Base-by-base conservation (phyloP, 1,140 invertebrate genomes). In the Trypoxylus dichotomus region DNA sequence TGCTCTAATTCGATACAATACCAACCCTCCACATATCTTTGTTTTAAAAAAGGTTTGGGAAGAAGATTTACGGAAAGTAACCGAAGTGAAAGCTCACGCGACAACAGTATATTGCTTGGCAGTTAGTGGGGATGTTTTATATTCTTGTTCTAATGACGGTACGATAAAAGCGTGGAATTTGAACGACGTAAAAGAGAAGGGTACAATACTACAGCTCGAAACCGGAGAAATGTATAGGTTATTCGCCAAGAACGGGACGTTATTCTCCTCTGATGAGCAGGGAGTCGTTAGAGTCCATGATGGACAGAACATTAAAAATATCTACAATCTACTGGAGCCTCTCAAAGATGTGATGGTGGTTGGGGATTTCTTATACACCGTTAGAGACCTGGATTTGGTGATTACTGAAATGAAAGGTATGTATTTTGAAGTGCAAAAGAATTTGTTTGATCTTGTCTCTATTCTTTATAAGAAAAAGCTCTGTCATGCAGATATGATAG, bases 81-180 rank as follows among this genome's bases (percentile, higher is more conserved):
- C 79, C 58, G 84, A 87, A 81, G 83, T 86, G 10, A 83, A 87
- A 80, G 87, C 87, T 3, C 87, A 88, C 81, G 82, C 83, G 7
- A 84, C 84, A 19, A 85, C 86, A 25, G 84, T 89, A 7, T 88
- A 84, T 79, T 82, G 83, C 74, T 19, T 88, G 21, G 84, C 85
- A 6, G 84, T 83, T 1, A 78, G 80, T 25, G 83, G 85, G 6
- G 81, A 87, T 42, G 85, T 81, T 60, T 71, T 89, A 0, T 89
- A 88, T 77, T 86, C 87, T 3, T 88, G 85, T 79, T 88, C 87
- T 0, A 89, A 86, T 79, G 87, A 89, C 80, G 86, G 87, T 7
- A 86, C 86, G n/a, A 82, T 89, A 1, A 87, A 88, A 79, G 79
- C 84, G 1, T 88, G 87, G 86, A 80, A 83, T 29, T 77, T 86